These are phyloP conservation scores for Thalpophila matura DNA, from an alignment of 2,888 invertebrate genomes.

Conservation along the genomic window DNA sequence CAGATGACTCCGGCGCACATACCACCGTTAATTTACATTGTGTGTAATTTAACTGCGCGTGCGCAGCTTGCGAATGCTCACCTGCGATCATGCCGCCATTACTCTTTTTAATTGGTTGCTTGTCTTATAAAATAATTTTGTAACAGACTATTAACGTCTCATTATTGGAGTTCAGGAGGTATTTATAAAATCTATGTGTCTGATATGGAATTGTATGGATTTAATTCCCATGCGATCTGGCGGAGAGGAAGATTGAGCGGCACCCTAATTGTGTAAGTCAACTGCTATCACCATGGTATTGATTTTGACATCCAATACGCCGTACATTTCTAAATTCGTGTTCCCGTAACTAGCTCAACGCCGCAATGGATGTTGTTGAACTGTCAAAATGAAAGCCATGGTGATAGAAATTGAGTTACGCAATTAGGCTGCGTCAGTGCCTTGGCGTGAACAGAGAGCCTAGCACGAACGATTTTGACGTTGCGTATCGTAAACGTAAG, in stretches of 20 bases:
- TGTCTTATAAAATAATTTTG: constrained; percentile 63
- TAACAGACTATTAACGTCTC: constrained; percentile 59
- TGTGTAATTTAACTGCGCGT: constrained; percentile 60
- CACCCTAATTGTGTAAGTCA: too few relatives aligned
- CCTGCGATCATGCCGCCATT: constrained; percentile 73
- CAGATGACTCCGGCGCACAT: constrained; percentile 54
- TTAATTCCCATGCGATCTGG: constrained; percentile 24
- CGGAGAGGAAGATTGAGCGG: constrained; percentile 1
- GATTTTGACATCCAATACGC: too few relatives aligned
- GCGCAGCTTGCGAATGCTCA: constrained; percentile 74
- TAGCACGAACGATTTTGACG: too few relatives aligned
- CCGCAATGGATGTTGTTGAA: too few relatives aligned
- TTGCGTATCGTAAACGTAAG: too few relatives aligned
- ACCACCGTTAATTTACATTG: constrained; percentile 64
- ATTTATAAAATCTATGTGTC: constrained; percentile 44
- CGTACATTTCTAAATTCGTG: too few relatives aligned
- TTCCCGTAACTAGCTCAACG: too few relatives aligned
- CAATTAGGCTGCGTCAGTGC: too few relatives aligned
- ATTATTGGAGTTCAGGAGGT: constrained; percentile 51
- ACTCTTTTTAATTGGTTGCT: constrained; percentile 73
- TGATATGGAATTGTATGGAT: constrained; percentile 35
- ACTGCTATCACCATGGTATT: too few relatives aligned
- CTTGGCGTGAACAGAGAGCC: too few relatives aligned
- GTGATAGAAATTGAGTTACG: too few relatives aligned
- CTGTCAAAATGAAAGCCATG: too few relatives aligned